These are phyloP conservation scores for Brachionus calyciflorus DNA, from an alignment of 1,140 invertebrate species.

Conservation along the genomic window DNA sequence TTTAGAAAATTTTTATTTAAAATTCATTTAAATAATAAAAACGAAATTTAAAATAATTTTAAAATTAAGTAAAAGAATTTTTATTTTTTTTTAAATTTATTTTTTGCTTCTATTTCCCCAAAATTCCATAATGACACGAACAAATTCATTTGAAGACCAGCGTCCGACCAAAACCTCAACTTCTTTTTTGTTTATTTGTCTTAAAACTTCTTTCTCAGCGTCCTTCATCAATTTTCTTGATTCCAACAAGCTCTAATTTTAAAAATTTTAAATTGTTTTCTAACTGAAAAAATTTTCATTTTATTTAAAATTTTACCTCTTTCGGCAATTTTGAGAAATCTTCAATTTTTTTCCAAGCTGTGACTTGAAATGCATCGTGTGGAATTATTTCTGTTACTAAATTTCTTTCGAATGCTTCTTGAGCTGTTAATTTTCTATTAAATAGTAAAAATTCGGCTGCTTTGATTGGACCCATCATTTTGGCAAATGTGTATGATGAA, in stretches of 20 bases:
- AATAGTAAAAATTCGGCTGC: constrained; percentile 23
- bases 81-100: too few species aligned
- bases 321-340: constrained; percentile 46
- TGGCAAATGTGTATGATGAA: constrained; percentile 77
- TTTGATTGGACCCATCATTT: constrained; percentile 30
- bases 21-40: neutral
- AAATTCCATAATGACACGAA: constrained; percentile 61
- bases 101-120: constrained; percentile 34
- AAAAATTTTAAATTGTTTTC: neutral
- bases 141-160: constrained; percentile 67
- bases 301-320: neutral
- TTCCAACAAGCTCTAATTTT: constrained; percentile 61
- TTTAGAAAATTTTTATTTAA: neutral
- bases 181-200: constrained; percentile 64
- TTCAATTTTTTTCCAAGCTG: constrained; percentile 52
- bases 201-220: constrained; percentile 59
- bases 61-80: neutral
- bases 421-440: constrained; percentile 36
- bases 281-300: neutral
- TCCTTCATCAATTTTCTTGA: constrained; percentile 65
- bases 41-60: neutral
- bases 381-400: constrained; percentile 66
- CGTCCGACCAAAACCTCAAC: constrained; percentile 64
- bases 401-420: constrained; percentile 45
- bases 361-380: constrained; percentile 60